Percentiles rank a stretch among this genome's conserved stretches.
Evolutionary conservation across 2,113 vertebrate species (phyloP).

Genomic region (Tylochromis polylepis): DNA sequence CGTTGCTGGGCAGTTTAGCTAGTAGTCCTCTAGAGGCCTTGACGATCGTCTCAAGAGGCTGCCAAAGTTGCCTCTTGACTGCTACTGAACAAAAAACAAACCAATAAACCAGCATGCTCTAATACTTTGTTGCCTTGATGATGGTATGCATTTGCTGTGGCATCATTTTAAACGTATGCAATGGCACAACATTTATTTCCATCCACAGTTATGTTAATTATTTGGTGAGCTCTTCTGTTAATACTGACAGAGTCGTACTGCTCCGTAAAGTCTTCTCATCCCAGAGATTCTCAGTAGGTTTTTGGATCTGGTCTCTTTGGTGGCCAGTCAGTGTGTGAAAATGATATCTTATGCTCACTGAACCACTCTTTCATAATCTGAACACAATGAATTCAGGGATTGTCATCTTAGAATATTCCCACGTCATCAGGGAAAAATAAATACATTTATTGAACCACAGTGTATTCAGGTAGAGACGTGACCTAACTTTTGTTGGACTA

Average conservation of each 20-base stretch:
- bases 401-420: no score
- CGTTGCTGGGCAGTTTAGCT: not conserved
- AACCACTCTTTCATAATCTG: not conserved
- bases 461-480: no score
- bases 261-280: not conserved
- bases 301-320: not conserved
- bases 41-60: not conserved
- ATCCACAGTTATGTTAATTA: not conserved
- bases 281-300: not conserved
- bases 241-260: not conserved
- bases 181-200: not conserved
- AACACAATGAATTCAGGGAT: not conserved
- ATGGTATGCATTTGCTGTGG: not conserved
- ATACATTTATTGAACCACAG: no score
- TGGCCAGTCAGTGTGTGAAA: not conserved
- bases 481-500: not conserved
- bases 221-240: not conserved
- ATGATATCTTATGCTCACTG: not conserved
- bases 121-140: not conserved
- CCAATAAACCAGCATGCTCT: not conserved
- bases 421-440: no score
- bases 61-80: not conserved
- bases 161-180: not conserved
- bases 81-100: slow-evolving; percentile 30
- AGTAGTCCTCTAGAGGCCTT: not conserved